phyloP scores from a whole-genome alignment of 2,113 vertebrate species.

The Isurus oxyrinchus region DNA sequence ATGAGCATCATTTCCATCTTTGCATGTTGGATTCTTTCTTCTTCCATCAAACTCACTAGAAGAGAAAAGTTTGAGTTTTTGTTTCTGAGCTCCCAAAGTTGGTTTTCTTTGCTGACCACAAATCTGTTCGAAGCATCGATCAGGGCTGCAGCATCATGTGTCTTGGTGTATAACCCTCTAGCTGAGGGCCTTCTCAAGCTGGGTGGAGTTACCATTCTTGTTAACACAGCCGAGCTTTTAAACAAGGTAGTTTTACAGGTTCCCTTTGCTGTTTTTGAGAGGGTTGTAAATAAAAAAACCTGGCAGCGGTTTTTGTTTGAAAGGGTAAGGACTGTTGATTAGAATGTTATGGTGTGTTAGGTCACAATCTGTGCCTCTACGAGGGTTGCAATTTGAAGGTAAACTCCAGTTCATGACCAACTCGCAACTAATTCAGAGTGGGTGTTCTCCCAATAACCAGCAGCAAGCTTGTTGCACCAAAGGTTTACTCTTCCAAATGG shows the following conservation, averaged over 20 bases:
- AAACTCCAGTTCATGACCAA: slow-evolving; percentile 18
- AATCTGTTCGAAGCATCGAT: background rate
- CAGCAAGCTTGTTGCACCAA: background rate
- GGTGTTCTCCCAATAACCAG: background rate
- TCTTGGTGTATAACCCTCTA: background rate
- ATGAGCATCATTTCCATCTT: background rate
- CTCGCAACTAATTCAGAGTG: background rate
- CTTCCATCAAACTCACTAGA: background rate
- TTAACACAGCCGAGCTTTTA: background rate
- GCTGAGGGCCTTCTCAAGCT: background rate
- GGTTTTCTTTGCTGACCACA: background rate
- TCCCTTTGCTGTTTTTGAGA: background rate
- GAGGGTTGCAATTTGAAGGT: slow-evolving; percentile 15
- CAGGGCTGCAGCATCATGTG: background rate
- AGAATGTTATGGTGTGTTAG: slow-evolving; percentile 20
- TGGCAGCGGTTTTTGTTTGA: slow-evolving; percentile 22
- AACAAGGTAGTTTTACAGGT: background rate
- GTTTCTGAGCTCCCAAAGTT: background rate
- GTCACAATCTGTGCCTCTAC: background rate
- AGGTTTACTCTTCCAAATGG: background rate
- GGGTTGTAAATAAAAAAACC: background rate
- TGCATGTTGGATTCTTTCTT: background rate
- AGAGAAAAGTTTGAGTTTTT: background rate
- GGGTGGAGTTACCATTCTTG: background rate
- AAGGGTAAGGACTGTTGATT: slow-evolving; percentile 25